Conservation (phyloP, 2,797 vertebrate species). For the Smutsia temminckii region DNA sequence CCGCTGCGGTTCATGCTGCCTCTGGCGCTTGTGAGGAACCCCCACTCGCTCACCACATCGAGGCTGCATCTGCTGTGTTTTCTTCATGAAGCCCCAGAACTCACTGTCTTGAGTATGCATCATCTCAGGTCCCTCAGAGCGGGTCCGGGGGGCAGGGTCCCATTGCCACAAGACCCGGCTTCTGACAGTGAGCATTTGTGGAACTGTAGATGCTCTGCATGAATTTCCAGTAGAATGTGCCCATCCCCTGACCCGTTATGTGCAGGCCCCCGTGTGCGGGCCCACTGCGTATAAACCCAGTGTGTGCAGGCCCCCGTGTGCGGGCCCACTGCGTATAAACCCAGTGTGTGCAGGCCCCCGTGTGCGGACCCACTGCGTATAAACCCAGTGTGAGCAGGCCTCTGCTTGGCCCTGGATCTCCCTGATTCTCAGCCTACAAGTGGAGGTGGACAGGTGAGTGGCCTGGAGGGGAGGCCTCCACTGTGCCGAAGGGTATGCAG, state of each 20-base stretch:
- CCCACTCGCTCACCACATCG: too few relatives aligned
- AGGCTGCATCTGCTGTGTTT: too few relatives aligned
- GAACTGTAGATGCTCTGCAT: rapidly evolving
- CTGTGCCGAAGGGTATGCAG: background rate
- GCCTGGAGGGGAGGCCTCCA: background rate
- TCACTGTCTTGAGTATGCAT: rapidly evolving
- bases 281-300: background rate
- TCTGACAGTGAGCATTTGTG: rapidly evolving
- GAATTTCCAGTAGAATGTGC: background rate
- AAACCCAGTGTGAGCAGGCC: background rate
- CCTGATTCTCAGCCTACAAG: background rate
- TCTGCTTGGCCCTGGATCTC: rapidly evolving
- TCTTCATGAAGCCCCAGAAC: background rate
- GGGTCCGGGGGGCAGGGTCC: background rate
- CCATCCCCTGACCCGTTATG: too few relatives aligned
- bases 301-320: too few relatives aligned
- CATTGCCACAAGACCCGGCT: rapidly evolving
- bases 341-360: background rate
- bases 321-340: too few relatives aligned
- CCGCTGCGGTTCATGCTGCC: background rate
- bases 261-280: too few relatives aligned
- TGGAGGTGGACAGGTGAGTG: rapidly evolving
- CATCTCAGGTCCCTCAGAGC: rapidly evolving
- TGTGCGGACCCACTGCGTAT: too few relatives aligned
- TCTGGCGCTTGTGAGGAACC: too few relatives aligned